A percentile compares a stretch with the other conserved stretches of the same genome.
phyloP scores from a whole-genome alignment of 1,140 invertebrate species.

The Arctopsyche grandis region DNA sequence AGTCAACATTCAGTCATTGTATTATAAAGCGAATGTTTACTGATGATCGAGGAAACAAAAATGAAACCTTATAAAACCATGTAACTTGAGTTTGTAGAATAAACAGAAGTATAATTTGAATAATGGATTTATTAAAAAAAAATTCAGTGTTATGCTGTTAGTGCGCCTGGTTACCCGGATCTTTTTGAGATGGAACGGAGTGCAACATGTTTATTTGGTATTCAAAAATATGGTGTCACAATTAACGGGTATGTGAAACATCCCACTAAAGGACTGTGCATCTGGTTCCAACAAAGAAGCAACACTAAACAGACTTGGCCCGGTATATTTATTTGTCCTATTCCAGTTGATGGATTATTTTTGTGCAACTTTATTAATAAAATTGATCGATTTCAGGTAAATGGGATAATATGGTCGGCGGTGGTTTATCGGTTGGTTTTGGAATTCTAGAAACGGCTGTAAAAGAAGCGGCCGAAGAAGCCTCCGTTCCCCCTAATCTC shows the following conservation, averaged over 20 bases:
- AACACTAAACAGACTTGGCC: conserved; percentile 94
- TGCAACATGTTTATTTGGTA: conserved; percentile 91
- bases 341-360: not conserved
- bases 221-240: conserved; percentile 92
- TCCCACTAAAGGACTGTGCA: conserved; percentile 83
- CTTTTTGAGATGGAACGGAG: conserved; percentile 92
- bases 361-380: not conserved
- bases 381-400: conserved; percentile 65
- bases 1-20: no score
- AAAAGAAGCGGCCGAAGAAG: conserved; percentile 95
- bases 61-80: no score
- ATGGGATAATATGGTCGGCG: conserved; percentile 95
- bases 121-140: no score
- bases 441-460: conserved; percentile 87
- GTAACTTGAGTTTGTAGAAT: no score
- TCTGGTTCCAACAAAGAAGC: conserved; percentile 93
- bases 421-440: conserved; percentile 89
- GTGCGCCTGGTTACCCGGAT: conserved; percentile 73
- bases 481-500: conserved; percentile 80
- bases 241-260: conserved; percentile 93
- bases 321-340: conserved; percentile 63
- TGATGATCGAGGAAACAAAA: no score
- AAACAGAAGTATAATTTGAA: no score
- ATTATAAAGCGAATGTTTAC: no score
- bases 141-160: conserved; percentile 83